Conservation (phyloP, 2,797 vertebrate species). For the Prunella strophiata region DNA sequence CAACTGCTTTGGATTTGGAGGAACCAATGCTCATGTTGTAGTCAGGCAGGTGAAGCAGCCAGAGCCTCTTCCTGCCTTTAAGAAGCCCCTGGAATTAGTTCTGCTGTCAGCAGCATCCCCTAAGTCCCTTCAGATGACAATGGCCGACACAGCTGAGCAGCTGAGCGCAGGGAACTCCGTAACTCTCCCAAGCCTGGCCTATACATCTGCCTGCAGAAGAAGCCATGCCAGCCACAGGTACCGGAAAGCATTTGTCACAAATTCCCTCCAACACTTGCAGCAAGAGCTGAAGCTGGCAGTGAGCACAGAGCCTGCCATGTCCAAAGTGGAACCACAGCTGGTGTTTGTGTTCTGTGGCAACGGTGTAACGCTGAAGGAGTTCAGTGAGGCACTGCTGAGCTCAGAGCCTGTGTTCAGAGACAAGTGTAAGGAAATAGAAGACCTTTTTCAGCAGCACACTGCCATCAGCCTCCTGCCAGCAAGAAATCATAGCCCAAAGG, state of each 20-base stretch:
- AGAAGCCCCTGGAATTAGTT: slow-evolving; percentile 74
- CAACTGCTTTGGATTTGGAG: slow-evolving; percentile 91
- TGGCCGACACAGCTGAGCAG: slow-evolving; percentile 74
- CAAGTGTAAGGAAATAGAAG: slow-evolving; percentile 82
- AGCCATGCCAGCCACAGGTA: slow-evolving; percentile 83
- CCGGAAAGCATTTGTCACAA: slow-evolving; percentile 79
- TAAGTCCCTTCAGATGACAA: slow-evolving; percentile 75
- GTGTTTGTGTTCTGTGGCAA: slow-evolving; percentile 90
- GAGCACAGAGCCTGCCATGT: slow-evolving; percentile 33
- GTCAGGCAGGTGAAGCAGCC: slow-evolving; percentile 78
- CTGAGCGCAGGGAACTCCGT: slow-evolving; percentile 58
- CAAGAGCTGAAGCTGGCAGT: slow-evolving; percentile 64
- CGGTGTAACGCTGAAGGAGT: slow-evolving; percentile 78
- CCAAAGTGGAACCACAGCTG: slow-evolving; percentile 67
- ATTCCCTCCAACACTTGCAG: slow-evolving; percentile 79
- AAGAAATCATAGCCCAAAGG: slow-evolving; percentile 59
- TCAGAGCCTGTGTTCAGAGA: slow-evolving; percentile 80
- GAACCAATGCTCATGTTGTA: slow-evolving; percentile 87
- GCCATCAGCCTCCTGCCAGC: slow-evolving; percentile 69
- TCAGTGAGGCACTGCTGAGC: slow-evolving; percentile 81
- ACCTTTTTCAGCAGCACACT: slow-evolving; percentile 74
- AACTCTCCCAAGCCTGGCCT: slow-evolving; percentile 79
- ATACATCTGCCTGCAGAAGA: slow-evolving; percentile 87
- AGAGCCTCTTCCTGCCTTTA: not conserved
- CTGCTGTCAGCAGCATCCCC: slow-evolving; percentile 83